Evolutionary conservation across 2,113 vertebrate species (phyloP).

Genomic region (Thalassarche chlororhynchos): DNA sequence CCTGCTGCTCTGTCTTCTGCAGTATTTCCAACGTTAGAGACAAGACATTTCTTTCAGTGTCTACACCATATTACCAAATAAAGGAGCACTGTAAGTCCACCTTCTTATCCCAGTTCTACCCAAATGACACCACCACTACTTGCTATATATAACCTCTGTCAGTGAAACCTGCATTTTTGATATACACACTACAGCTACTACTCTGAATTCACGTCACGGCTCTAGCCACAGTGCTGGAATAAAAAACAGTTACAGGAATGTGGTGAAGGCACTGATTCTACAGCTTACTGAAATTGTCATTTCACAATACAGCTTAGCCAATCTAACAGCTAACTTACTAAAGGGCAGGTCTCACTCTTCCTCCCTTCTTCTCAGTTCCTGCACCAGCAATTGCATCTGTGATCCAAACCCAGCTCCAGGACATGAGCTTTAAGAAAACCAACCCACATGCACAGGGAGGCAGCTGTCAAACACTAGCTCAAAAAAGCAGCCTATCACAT

Average conservation of each 20-base stretch:
- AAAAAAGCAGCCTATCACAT: neutral
- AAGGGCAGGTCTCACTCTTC: neutral
- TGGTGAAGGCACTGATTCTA: neutral
- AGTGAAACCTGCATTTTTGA: neutral
- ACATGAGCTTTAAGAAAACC: neutral
- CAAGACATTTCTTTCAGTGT: neutral
- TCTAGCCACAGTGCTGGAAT: neutral
- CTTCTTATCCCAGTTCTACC: neutral
- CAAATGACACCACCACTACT: neutral
- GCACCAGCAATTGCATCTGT: neutral
- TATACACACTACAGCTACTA: neutral
- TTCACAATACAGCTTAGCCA: neutral
- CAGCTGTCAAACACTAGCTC: neutral
- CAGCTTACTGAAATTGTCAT: neutral
- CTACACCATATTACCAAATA: neutral
- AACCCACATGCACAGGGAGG: neutral
- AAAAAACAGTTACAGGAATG: neutral
- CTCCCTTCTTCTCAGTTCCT: neutral
- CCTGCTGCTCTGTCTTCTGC: neutral
- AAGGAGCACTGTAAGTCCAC: neutral
- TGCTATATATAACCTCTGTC: neutral
- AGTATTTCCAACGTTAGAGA: neutral
- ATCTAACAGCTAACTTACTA: neutral
- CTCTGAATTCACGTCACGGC: neutral
- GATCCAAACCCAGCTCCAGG: neutral